These are phyloP conservation scores for Elgaria multicarinata DNA, from an alignment of 2,113 vertebrate genomes.

Conservation along the genomic window DNA sequence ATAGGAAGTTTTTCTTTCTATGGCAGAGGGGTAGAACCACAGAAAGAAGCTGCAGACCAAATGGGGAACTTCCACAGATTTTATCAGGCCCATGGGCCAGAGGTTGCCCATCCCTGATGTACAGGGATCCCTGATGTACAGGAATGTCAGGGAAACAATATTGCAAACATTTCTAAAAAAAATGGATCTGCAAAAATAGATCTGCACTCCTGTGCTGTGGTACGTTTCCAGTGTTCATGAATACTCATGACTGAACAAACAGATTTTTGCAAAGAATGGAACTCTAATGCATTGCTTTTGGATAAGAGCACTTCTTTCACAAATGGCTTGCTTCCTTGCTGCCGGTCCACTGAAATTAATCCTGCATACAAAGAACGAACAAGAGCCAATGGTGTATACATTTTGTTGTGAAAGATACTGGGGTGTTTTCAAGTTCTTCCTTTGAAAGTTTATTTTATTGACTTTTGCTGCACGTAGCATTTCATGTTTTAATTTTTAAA, in stretches of 20 bases:
- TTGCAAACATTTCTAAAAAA: background rate
- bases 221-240: background rate
- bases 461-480: background rate
- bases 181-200: too few species aligned
- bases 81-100: too few species aligned
- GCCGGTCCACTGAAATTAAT: constrained; percentile 29
- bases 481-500: constrained; percentile 11
- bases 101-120: background rate
- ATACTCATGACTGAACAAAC: constrained; percentile 14
- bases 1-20: too few species aligned
- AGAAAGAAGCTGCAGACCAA: too few species aligned
- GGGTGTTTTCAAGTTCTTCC: background rate
- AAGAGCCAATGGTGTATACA: rapidly evolving
- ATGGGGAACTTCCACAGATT: too few species aligned
- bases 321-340: constrained; percentile 36
- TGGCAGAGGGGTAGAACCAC: too few species aligned
- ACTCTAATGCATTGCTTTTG: constrained; percentile 7
- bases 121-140: background rate
- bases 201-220: constrained; percentile 23
- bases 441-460: constrained; percentile 19
- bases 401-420: constrained; percentile 1
- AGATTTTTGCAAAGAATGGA: constrained; percentile 1
- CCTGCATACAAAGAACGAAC: constrained; percentile 7
- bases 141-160: background rate
- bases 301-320: constrained; percentile 14